Evolutionary conservation across 2,797 vertebrate genomes (phyloP), one percentile per base, ranked within the genome.

Genomic region (Coregonus ussuriensis): DNA sequence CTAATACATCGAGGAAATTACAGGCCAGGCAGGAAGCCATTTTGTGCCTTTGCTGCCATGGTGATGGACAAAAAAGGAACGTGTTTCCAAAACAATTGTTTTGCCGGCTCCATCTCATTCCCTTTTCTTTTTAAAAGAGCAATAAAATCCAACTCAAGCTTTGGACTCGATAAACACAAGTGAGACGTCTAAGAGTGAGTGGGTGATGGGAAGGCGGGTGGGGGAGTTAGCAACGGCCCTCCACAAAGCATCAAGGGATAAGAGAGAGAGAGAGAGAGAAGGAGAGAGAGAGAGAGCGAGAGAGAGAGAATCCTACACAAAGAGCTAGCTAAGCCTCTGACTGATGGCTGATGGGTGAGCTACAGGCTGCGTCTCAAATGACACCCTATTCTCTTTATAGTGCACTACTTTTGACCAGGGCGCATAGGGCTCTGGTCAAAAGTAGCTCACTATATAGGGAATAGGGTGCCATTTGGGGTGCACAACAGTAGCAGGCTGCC

Each of bases 161-260:
- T 72, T 18, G 2, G 74, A 29, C 63, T 31, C 21, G 54, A 77
- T 29, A 25, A 75, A 7, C 52, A 72, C 15, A 18, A 77, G 76
- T 14, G 66, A 72, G 80, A 71, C 70, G 62, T 74, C 35, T 79
- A 14, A 77, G 14, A 59, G 37, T 73, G 86, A 81, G 84, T 85
- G 81, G 87, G 88, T 63, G 77, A 82, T 80, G 78, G 78, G 81
- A 81, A 79, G 72, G 35, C 11, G 11, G 18, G 31, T 62, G n/a
- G 53, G 15, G 15, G 15, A 56, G 51, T 73, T 31, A 56, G 11
- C 53, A 29, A 29, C 5, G 54, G 31, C 16, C 2, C 31, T 59
- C 15, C 7, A n/a, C 31, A 35, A 59, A n/a, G 29, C 31, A 0
- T 21, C 0, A 13, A 25, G 9, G 14, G 35, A 74, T 35, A 0